Conservation (phyloP, 2,797 vertebrate species). For the Enteromius viviparus region DNA sequence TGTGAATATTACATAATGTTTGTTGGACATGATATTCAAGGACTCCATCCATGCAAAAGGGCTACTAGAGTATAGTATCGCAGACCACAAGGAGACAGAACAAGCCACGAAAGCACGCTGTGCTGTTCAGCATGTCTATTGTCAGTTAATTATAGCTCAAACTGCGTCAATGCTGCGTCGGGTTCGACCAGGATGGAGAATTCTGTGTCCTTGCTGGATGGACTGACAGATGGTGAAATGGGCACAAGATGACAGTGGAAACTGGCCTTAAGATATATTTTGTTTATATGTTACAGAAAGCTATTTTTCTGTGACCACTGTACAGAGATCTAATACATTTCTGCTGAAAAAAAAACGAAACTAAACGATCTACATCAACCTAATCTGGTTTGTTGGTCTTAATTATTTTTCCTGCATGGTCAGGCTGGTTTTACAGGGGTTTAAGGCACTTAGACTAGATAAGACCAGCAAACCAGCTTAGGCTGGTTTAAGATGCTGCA, state of each 20-base stretch:
- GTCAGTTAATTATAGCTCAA: constrained; percentile 55
- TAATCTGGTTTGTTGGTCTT: neutral
- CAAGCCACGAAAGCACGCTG: constrained; percentile 26
- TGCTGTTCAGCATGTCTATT: constrained; percentile 32
- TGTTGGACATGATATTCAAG: neutral
- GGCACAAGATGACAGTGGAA: constrained; percentile 62
- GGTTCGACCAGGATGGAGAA: constrained; percentile 29
- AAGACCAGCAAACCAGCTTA: neutral
- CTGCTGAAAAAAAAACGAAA: neutral
- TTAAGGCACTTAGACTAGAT: neutral
- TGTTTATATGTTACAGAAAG: constrained; percentile 27
- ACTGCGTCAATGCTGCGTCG: constrained; percentile 49
- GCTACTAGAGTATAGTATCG: neutral
- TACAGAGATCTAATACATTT: neutral
- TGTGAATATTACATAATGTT: neutral
- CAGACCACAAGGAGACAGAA: constrained; percentile 4
- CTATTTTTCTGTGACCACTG: neutral
- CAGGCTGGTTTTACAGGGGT: neutral
- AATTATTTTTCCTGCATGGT: neutral
- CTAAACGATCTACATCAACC: neutral
- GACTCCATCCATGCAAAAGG: neutral
- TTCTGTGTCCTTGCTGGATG: constrained; percentile 54
- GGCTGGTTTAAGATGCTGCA: neutral
- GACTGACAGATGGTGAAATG: constrained; percentile 67
- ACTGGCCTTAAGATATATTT: constrained; percentile 58